phyloP scores from a whole-genome alignment of 2,888 invertebrate genomes.

The Heliconius erato region DNA sequence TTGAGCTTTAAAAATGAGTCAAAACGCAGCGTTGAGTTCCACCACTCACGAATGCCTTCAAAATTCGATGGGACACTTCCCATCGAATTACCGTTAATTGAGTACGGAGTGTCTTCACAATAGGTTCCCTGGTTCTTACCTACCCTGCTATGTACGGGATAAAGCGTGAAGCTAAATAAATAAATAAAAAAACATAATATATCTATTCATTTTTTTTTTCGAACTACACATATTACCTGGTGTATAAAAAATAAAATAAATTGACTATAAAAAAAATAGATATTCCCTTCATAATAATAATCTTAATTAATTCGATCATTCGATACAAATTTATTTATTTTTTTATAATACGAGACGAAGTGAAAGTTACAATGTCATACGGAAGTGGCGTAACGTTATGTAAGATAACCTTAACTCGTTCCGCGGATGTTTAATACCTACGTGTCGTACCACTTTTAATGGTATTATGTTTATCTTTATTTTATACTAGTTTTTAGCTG shows the following conservation, averaged over 20 bases:
- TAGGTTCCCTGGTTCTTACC: no score
- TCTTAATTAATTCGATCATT: background rate
- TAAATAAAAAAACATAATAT: background rate
- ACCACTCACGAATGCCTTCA: no score
- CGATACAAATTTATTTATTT: slow-evolving; percentile 18
- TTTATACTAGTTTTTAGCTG: background rate
- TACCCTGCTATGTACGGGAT: background rate
- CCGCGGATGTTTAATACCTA: slow-evolving; percentile 9
- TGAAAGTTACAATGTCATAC: slow-evolving; percentile 50
- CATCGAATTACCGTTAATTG: no score
- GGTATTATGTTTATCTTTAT: background rate
- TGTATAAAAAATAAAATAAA: no score
- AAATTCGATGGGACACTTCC: no score
- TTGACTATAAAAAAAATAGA: background rate
- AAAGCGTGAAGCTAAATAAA: background rate
- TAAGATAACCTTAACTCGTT: slow-evolving; percentile 44
- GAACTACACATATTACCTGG: no score
- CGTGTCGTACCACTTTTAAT: slow-evolving; percentile 1
- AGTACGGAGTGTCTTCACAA: no score
- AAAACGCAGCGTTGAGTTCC: no score
- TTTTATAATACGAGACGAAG: slow-evolving; percentile 38
- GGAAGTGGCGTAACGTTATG: slow-evolving; percentile 49
- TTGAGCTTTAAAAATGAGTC: no score
- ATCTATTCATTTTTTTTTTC: background rate
- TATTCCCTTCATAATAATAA: background rate